Base-by-base conservation (phyloP, 2,113 vertebrate genomes). In the Stomatorhinus ivindoensis region DNA sequence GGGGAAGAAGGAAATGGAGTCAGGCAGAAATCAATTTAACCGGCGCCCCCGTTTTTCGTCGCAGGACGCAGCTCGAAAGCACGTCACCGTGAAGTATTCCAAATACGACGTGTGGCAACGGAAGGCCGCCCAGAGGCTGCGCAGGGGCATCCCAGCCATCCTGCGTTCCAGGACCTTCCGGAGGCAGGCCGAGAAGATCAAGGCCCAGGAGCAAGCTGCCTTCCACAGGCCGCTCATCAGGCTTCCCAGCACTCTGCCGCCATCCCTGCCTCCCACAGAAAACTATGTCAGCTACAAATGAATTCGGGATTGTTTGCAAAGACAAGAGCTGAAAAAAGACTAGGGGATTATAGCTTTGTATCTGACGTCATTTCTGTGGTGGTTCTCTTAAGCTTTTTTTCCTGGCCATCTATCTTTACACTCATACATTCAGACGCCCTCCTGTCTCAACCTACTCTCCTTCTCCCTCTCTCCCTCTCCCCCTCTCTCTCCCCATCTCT, bases 61-160 rank as follows among this genome's bases (percentile, higher is more conserved):
- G 84, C 93, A 98, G 97, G 97, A 98, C 92, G 93, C 93, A 93
- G 95, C 96, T 88, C 96, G 96, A 94, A 98, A 97, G 92, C 96
- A 96, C 88, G 94, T 96, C 47, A 95, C 96, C 4, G 87, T 93
- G 90, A 97, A 96, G 95, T 97, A 96, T 94, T 96, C 97, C 96
- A 97, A 96, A 95, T 97, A 96, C 24, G 96, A 97, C 0, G 91
- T 95, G 93, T 98, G 97, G 97, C 96, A 98, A 93, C 96, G 95
- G 94, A 97, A 97, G 92, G 96, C 96, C 61, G 95, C 96, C 46
- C 97, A 97, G 94, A 95, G 97, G 92, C 96, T 97, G 92, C 95
- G 97, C 91, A 96, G 96, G 93, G 97, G 97, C 53, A 93, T 96
- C 90, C 97, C 97, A 6, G 93, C 95, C 92, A 97, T 98, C 94